phyloP scores from a whole-genome alignment of 2,797 vertebrate genomes.

The Glyptemys insculpta region DNA sequence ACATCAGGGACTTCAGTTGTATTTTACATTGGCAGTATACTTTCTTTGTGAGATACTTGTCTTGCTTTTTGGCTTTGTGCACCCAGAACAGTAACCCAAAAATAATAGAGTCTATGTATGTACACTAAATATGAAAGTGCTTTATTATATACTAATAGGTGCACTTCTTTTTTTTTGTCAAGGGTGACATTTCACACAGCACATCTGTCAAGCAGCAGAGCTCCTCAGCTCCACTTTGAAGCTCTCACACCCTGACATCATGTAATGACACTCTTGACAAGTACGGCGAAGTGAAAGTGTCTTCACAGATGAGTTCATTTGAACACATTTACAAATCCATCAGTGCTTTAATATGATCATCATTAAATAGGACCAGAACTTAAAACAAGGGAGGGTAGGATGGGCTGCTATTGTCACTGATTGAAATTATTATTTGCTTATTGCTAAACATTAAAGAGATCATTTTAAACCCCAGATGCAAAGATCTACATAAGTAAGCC shows the following conservation, averaged over 20 bases:
- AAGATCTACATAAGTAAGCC: not conserved
- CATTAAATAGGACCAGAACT: not conserved
- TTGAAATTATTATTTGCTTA: not conserved
- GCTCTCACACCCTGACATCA: not conserved
- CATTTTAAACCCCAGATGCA: not conserved
- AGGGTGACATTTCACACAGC: not conserved
- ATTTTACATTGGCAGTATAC: not conserved
- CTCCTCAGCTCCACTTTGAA: not conserved
- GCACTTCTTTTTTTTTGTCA: not conserved
- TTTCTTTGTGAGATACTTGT: not conserved
- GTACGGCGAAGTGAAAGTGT: not conserved
- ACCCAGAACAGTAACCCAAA: not conserved
- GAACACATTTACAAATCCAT: not conserved
- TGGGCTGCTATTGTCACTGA: not conserved
- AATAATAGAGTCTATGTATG: not conserved
- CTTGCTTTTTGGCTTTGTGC: not conserved
- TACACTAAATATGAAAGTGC: not conserved
- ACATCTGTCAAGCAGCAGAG: not conserved
- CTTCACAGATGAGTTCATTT: not conserved
- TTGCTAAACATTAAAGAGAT: not conserved
- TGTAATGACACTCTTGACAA: conserved; percentile 18
- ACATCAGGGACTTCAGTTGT: not conserved
- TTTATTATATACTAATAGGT: not conserved
- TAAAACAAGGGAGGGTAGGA: not conserved
- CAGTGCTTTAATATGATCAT: not conserved